Conservation (phyloP, 2,113 vertebrate species). For the Myiozetetes cayanensis region DNA sequence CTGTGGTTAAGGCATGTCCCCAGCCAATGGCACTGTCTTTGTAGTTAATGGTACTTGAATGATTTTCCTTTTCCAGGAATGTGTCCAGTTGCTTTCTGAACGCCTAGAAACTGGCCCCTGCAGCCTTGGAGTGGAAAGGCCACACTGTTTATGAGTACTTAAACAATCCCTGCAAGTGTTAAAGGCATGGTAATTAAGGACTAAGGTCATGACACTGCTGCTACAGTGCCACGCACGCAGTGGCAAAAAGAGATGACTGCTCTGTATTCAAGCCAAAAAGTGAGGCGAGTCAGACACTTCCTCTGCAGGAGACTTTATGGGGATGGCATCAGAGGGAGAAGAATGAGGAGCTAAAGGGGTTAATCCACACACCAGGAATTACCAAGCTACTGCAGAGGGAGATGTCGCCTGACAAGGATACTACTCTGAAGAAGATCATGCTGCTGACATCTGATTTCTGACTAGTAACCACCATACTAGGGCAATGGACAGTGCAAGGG, state of each 20-base stretch:
- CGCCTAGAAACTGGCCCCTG: neutral
- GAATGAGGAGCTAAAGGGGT: neutral
- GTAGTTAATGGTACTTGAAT: slow-evolving; percentile 26
- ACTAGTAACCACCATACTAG: neutral
- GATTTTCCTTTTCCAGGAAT: slow-evolving; percentile 37
- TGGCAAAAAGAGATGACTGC: neutral
- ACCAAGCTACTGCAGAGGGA: neutral
- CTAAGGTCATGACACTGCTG: neutral
- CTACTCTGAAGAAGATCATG: neutral
- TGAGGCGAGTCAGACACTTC: neutral
- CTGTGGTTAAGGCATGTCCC: slow-evolving; percentile 5
- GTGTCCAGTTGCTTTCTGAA: neutral
- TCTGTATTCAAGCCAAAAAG: slow-evolving; percentile 26
- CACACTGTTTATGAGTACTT: neutral
- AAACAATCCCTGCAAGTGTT: slow-evolving; percentile 48
- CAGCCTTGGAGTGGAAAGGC: neutral
- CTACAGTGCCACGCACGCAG: neutral
- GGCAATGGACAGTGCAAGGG: neutral
- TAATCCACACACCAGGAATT: neutral
- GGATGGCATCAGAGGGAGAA: neutral
- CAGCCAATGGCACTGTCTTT: slow-evolving; percentile 22
- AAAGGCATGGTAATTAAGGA: slow-evolving; percentile 5
- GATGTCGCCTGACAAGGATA: neutral
- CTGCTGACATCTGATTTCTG: neutral
- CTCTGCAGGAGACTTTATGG: neutral